phyloP scores from a whole-genome alignment of 2,888 invertebrate species.

The Eucera pruinosa region DNA sequence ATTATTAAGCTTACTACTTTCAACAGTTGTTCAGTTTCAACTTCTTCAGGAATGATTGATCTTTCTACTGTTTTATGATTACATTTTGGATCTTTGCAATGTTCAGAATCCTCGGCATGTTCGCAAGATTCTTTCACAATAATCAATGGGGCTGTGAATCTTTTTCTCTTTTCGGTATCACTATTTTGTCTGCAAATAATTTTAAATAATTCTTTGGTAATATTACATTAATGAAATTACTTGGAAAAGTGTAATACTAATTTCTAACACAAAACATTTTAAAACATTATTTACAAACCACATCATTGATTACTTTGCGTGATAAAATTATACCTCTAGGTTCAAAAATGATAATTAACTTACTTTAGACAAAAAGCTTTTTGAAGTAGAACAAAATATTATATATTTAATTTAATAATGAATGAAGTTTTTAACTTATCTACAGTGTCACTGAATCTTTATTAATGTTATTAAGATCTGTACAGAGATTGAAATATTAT shows the following conservation, averaged over 20 bases:
- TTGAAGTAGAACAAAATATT: not conserved
- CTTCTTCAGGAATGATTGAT: not conserved
- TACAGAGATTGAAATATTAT: not conserved
- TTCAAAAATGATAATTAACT: no score
- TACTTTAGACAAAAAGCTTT: not conserved
- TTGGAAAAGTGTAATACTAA: not conserved
- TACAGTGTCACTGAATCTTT: no score
- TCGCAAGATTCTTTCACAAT: constrained; percentile 67
- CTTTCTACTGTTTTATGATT: not conserved
- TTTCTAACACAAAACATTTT: not conserved
- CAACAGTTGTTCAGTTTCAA: constrained; percentile 31
- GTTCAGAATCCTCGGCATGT: constrained; percentile 17
- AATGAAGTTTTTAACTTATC: no score
- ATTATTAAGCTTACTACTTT: constrained; percentile 53
- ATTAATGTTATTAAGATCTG: no score
- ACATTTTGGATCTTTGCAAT: constrained; percentile 44
- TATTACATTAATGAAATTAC: not conserved
- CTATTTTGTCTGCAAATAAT: constrained; percentile 55
- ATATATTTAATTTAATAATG: not conserved
- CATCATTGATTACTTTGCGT: not conserved
- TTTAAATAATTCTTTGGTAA: not conserved
- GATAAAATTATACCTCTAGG: not conserved
- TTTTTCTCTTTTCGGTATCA: constrained; percentile 61
- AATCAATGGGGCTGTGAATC: constrained; percentile 47
- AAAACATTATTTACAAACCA: not conserved